Evolutionary conservation across 2,113 vertebrate species (phyloP).

Genomic region (Phalacrocorax carbo): DNA sequence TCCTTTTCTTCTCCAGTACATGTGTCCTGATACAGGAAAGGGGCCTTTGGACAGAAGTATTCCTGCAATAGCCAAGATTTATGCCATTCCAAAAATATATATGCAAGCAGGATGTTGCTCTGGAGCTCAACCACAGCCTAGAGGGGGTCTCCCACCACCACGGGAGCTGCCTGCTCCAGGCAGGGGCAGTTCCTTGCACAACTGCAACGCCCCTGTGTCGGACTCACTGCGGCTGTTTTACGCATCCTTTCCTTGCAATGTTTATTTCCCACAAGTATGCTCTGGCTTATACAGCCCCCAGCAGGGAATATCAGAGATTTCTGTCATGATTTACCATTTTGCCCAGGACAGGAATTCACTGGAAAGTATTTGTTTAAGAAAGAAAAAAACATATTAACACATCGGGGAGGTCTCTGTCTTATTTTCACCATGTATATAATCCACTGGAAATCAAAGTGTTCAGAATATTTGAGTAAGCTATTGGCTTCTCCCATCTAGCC

Average conservation of each 20-base stretch:
- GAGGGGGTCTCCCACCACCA: not conserved
- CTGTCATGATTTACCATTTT: not conserved
- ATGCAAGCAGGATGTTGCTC: not conserved
- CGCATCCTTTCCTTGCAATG: not conserved
- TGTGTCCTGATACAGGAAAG: not conserved
- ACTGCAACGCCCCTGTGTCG: rapidly evolving
- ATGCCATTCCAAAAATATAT: not conserved
- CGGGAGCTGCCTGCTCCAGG: not conserved
- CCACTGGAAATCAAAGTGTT: not conserved
- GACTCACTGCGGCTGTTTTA: not conserved
- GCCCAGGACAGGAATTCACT: not conserved
- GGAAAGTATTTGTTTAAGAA: not conserved
- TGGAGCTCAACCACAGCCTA: not conserved
- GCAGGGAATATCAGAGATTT: not conserved
- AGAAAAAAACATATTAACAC: not conserved
- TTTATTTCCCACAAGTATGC: not conserved
- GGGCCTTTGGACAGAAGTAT: not conserved
- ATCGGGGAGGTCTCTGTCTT: rapidly evolving
- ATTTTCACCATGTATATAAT: not conserved
- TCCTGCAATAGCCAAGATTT: not conserved
- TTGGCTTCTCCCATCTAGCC: not conserved
- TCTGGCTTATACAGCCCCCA: not conserved
- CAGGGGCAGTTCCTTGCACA: not conserved
- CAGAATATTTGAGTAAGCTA: not conserved
- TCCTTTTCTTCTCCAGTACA: not conserved